Conservation (phyloP, 2,113 vertebrate genomes). For the Stigmatopora nigra region DNA sequence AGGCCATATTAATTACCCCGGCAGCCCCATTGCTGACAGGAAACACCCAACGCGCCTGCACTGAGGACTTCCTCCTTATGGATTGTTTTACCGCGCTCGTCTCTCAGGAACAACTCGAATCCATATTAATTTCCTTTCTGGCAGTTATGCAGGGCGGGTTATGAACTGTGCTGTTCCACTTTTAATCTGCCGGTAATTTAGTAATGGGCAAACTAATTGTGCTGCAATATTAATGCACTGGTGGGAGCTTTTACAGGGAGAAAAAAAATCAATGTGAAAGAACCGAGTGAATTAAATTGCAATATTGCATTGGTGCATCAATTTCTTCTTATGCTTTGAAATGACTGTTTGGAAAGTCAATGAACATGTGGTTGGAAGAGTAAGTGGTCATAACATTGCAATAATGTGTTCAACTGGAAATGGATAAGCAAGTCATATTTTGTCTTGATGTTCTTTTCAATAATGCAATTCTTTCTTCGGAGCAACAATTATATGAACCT, state of each 20-base stretch:
- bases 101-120: conserved; percentile 95
- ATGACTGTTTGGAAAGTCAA: conserved; percentile 56
- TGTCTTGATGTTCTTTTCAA: neutral
- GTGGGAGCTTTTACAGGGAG: conserved; percentile 76
- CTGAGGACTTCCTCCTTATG: conserved; percentile 91
- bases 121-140: conserved; percentile 99
- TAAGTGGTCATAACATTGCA: neutral
- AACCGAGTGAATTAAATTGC: conserved; percentile 80
- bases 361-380: neutral
- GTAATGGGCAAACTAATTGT: conserved; percentile 99
- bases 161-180: conserved; percentile 98
- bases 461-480: neutral
- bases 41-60: conserved; percentile 72
- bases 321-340: conserved; percentile 80
- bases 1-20: conserved; percentile 65
- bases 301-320: conserved; percentile 83
- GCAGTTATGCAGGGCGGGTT: conserved; percentile 88
- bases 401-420: neutral
- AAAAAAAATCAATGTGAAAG: conserved; percentile 85
- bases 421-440: neutral
- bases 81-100: conserved; percentile 83
- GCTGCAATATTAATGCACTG: conserved; percentile 98
- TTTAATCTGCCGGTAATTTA: conserved; percentile 99
- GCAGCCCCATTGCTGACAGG: conserved; percentile 64
- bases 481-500: neutral